Evolutionary conservation across 2,113 vertebrate species (phyloP).

Genomic region (Grammomys surdaster): DNA sequence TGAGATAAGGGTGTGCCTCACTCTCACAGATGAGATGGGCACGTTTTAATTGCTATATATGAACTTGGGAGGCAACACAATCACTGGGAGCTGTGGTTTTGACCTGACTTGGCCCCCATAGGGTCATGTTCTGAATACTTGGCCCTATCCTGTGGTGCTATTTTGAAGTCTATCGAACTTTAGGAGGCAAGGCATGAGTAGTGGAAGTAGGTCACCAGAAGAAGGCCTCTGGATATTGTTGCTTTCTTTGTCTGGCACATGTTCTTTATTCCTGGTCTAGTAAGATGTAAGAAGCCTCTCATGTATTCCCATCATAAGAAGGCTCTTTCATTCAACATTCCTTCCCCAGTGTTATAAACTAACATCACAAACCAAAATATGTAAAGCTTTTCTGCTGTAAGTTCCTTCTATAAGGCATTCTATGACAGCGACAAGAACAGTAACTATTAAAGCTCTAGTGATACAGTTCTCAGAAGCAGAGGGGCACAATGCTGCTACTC

Average conservation of each 20-base stretch:
- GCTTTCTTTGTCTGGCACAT: not conserved
- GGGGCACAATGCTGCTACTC: no score
- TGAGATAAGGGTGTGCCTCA: not conserved
- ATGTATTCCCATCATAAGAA: not conserved
- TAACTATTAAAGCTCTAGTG: not conserved
- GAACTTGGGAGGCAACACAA: not conserved
- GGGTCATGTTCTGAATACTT: not conserved
- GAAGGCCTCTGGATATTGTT: not conserved
- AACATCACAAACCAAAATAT: not conserved
- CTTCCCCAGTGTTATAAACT: not conserved
- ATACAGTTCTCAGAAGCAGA: not conserved
- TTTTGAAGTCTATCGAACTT: not conserved
- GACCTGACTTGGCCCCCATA: not conserved
- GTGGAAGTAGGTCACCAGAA: not conserved
- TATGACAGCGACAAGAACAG: not conserved
- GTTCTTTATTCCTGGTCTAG: not conserved
- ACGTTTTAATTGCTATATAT: not conserved
- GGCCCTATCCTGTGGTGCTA: not conserved
- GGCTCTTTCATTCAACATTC: not conserved
- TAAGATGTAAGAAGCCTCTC: not conserved
- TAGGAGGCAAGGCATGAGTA: not conserved
- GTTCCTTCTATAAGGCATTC: not conserved
- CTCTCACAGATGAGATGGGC: not conserved
- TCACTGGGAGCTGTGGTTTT: not conserved
- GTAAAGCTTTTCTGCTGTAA: no score